Conservation (phyloP, 1,140 invertebrate species). For the Archegozetes longisetosus region DNA sequence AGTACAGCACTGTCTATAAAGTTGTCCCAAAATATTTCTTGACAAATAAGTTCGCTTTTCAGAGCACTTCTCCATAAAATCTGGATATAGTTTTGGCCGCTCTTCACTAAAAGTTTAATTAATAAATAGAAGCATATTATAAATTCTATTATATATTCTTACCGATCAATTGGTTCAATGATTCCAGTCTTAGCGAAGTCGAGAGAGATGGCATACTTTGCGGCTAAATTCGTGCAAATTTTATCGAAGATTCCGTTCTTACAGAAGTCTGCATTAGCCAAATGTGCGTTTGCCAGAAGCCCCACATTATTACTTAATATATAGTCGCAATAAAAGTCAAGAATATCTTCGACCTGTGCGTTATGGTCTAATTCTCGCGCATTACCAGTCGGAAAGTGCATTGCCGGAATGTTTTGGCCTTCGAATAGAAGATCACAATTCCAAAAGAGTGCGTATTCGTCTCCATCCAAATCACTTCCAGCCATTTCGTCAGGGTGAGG, state of each 20-base stretch:
- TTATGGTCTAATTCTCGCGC: background rate
- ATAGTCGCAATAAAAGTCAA: slow-evolving; percentile 25
- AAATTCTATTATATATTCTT: background rate
- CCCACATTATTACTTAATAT: slow-evolving; percentile 26
- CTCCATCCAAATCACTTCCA: slow-evolving; percentile 25
- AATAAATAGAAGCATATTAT: no score
- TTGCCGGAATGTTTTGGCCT: slow-evolving; percentile 14
- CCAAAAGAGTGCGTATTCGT: slow-evolving; percentile 23
- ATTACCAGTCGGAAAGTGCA: slow-evolving; percentile 15
- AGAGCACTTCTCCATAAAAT: slow-evolving; percentile 24
- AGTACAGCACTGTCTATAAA: slow-evolving; percentile 21
- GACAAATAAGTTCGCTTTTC: slow-evolving; percentile 24
- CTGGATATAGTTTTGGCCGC: slow-evolving; percentile 20
- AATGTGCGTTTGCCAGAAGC: slow-evolving; percentile 23
- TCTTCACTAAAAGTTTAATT: slow-evolving; percentile 18
- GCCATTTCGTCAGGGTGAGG: slow-evolving; percentile 34
- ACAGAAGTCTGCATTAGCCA: slow-evolving; percentile 23
- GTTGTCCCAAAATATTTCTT: slow-evolving; percentile 23
- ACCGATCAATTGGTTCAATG: slow-evolving; percentile 5
- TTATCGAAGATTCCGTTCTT: slow-evolving; percentile 19
- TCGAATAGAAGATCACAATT: slow-evolving; percentile 17
- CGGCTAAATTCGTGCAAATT: slow-evolving; percentile 21
- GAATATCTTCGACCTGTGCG: slow-evolving; percentile 20
- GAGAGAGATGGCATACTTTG: slow-evolving; percentile 23
- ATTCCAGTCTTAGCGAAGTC: slow-evolving; percentile 28